Base-by-base conservation (phyloP, 2,113 vertebrate genomes). In the Malurus melanocephalus region DNA sequence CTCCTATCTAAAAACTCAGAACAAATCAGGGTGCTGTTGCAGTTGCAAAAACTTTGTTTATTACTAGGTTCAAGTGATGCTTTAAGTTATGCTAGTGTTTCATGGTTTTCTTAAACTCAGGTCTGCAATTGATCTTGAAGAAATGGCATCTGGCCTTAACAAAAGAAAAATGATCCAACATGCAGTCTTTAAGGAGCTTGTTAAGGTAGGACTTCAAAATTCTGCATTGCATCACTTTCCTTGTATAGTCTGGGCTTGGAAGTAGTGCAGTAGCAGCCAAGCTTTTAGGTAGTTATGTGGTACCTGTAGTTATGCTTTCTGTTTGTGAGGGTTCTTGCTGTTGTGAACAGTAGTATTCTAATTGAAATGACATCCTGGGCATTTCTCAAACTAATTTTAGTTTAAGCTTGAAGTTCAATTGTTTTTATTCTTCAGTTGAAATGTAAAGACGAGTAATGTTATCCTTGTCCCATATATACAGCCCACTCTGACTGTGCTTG, bases 111-210 rank as follows among this genome's bases (percentile, higher is more conserved):
- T 52, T 73, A 49, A 93, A 80, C 87, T 61, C 93, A 99, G 99
- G 96, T 98, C 98, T 73, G 99, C 99, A 94, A 99, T 99, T 95
- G 99, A 99, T 95, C 98, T 99, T 95, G 99, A 99, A 97, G 99
- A 99, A 94, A 99, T 99, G 99, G 99, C 99, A 27, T 99, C 99
- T 75, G 99, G 99, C 79, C 98, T 99, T 89, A 99, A 99, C 97
- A 99, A 99, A 96, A 98, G 99, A 88, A 98, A 99, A 97, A 99
- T 99, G 99, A 99, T 99, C 92, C 99, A 99, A 93, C 99, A 99
- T 88, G 98, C 99, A 42, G 99, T 99, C 81, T 99, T 99, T 96
- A 99, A 99, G 94, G 99, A 99, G 94, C 99, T 99, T 52, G 99
- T 99, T 78, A 99, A 99, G 99, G 99, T 99, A 97, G 92, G 90